Evolutionary conservation across 2,888 invertebrate species (phyloP).

Genomic region (Hydriomena furcata): DNA sequence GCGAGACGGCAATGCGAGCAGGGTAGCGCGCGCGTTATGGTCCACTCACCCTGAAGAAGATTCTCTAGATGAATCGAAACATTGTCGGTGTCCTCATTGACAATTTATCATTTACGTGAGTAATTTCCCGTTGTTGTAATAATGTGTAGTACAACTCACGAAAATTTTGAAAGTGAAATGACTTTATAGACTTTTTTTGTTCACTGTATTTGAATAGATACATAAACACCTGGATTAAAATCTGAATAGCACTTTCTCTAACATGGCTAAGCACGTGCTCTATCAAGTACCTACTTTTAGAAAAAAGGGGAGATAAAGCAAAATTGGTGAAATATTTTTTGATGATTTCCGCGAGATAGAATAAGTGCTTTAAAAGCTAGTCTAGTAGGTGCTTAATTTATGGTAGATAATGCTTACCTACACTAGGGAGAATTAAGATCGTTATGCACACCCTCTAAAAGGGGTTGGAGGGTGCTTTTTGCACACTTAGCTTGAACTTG

Average conservation of each 20-base stretch:
- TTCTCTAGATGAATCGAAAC: too few relatives aligned
- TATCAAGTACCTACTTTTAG: slow-evolving; percentile 5
- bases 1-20: too few relatives aligned
- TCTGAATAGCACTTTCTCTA: slow-evolving; percentile 18
- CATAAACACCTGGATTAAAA: slow-evolving; percentile 17
- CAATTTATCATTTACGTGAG: too few relatives aligned
- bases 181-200: too few relatives aligned
- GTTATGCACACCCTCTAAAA: slow-evolving; percentile 9
- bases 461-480: slow-evolving; percentile 4
- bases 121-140: too few relatives aligned
- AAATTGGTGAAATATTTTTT: slow-evolving; percentile 35
- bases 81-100: too few relatives aligned
- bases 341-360: slow-evolving; percentile 32
- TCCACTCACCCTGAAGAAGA: too few relatives aligned
- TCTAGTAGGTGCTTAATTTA: too few relatives aligned
- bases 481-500: not conserved
- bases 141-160: too few relatives aligned
- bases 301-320: slow-evolving; percentile 23
- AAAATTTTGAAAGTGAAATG: too few relatives aligned
- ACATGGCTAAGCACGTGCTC: slow-evolving; percentile 9
- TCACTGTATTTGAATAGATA: not conserved
- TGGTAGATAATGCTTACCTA: too few relatives aligned
- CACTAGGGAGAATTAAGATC: slow-evolving; percentile 3
- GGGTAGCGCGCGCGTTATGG: too few relatives aligned
- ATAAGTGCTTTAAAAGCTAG: slow-evolving; percentile 11